Evolutionary conservation across 2,888 invertebrate genomes (phyloP).

Genomic region (Oscheius sp.): DNA sequence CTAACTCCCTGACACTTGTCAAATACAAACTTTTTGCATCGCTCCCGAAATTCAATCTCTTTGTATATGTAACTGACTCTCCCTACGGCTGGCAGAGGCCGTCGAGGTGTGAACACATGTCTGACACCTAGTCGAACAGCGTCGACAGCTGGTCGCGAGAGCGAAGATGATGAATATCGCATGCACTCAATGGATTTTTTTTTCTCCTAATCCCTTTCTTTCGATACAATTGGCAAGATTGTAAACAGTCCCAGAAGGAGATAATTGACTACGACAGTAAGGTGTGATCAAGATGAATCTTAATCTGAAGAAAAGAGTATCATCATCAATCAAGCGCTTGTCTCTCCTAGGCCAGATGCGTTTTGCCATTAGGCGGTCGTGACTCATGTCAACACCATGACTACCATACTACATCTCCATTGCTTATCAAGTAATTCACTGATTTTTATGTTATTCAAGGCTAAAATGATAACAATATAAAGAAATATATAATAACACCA

Average conservation of each 20-base stretch:
- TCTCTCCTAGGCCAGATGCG: constrained; percentile 23
- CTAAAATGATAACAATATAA: too few relatives aligned
- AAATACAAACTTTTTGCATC: neutral
- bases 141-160: constrained; percentile 26
- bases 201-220: neutral
- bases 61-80: constrained; percentile 26
- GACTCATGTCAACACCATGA: constrained; percentile 8
- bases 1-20: neutral
- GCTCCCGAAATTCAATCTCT: constrained; percentile 21
- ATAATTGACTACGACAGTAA: neutral
- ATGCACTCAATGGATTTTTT: neutral
- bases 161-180: constrained; percentile 20
- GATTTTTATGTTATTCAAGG: neutral
- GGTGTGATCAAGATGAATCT: constrained; percentile 14
- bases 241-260: constrained; percentile 1
- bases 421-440: too few relatives aligned
- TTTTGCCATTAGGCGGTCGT: constrained; percentile 24
- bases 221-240: neutral
- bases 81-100: constrained; percentile 5
- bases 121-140: constrained; percentile 31
- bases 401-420: too few relatives aligned
- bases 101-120: constrained; percentile 30
- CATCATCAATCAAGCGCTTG: constrained; percentile 8
- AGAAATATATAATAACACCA: too few relatives aligned
- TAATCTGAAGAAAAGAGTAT: constrained; percentile 3